Evolutionary conservation across 2,888 invertebrate genomes (phyloP), one percentile per base, ranked within the genome.

Genomic region (Dione vanillae): DNA sequence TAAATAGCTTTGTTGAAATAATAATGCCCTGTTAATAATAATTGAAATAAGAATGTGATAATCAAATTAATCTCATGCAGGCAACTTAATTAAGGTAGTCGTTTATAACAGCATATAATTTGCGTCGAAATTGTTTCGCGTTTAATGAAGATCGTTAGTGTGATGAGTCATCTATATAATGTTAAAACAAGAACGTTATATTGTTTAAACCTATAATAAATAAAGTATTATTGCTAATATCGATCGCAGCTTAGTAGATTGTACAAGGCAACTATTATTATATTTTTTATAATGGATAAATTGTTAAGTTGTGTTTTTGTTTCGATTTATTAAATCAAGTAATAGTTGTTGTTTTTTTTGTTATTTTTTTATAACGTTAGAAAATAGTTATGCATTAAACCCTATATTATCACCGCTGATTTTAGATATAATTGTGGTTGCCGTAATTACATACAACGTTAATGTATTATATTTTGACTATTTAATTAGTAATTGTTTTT

Each of bases 71-170:
- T 90, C 86, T 86, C 80, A 77, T 82, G 80, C 80, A 82, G 87
- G 89, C 88, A 88, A 90, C 85, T 88, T 90, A 90, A 92, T 91
- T 89, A 90, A 83, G 84, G 84, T 89, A 82, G 84, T 87, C 83
- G 84, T 80, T 85, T 78, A 83, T 85, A 89, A 84, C 87, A 90
- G 87, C 83, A 84, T 92, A 89, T 92, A 92, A 92, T 92, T 91
- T 92, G 90, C 83, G 90, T 91, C 88, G 86, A 88, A 90, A 90
- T 89, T 85, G 90, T 91, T 90, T 87, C 82, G 85, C 86, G 85
- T 85, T 82, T 86, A 84, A 89, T 89, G 87, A 88, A 86, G 85
- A 88, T 87, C 78, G 87, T 89, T 86, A 84, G 83, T 81, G 80
- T 74, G 76, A 82, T 89, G 88, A 88, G 83, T 88, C 88, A 83